These are phyloP conservation scores for Torymus texanus DNA, from an alignment of 2,888 invertebrate genomes.

Conservation along the genomic window DNA sequence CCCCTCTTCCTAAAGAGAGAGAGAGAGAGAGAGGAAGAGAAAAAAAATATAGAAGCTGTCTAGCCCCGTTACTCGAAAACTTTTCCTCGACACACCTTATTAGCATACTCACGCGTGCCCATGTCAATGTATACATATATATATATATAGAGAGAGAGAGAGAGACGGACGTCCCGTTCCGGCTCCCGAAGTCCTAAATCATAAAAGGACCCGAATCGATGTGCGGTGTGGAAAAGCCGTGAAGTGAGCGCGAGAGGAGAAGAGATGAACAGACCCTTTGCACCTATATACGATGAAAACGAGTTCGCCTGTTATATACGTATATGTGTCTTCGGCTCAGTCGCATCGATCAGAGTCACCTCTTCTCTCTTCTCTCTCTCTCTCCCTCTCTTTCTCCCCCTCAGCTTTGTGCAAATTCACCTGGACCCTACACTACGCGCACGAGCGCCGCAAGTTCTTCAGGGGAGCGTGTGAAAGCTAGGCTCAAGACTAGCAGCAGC, in stretches of 20 bases:
- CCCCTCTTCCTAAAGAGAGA: too few species aligned
- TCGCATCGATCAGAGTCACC: conserved; percentile 39
- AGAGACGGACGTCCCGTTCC: not conserved
- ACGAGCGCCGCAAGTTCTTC: too few species aligned
- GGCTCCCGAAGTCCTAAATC: not conserved
- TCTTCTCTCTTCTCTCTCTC: conserved; percentile 10
- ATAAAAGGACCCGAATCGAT: conserved; percentile 24
- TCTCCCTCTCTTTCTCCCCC: conserved; percentile 18
- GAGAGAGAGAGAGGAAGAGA: not conserved
- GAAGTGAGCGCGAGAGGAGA: too few species aligned
- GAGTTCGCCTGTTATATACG: not conserved
- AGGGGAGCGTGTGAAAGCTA: conserved; percentile 50
- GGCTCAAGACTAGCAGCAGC: conserved; percentile 13
- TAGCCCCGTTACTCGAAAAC: not conserved
- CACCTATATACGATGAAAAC: not conserved
- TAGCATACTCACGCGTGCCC: conserved; percentile 44
- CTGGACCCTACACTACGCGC: conserved; percentile 19
- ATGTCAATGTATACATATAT: not conserved
- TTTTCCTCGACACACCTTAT: conserved; percentile 31
- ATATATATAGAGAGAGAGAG: too few species aligned
- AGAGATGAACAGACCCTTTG: too few species aligned
- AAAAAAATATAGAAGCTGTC: conserved; percentile 1
- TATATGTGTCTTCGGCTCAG: conserved; percentile 4
- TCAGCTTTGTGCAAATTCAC: conserved; percentile 53
- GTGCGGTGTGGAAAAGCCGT: not conserved